Evolutionary conservation across 2,113 vertebrate genomes (phyloP), one percentile per base, ranked within the genome.

Genomic region (Cercopithecus mona): DNA sequence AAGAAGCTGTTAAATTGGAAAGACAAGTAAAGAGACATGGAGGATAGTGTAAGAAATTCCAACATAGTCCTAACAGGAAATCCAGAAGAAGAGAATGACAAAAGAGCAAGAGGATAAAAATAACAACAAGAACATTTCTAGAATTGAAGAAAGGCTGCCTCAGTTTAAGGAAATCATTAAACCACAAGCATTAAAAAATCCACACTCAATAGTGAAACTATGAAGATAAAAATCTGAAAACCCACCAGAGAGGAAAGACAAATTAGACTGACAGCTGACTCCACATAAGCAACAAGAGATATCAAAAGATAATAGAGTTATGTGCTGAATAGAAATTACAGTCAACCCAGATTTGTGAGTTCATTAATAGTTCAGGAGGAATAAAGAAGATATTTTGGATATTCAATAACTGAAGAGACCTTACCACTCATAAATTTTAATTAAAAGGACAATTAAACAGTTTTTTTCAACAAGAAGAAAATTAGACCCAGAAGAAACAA

Each of bases 391-490:
- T 35, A 82, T 57, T 25, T 96, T 27, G 82, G 72, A 73, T 12
- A 45, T 6, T 22, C 0, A 23, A 81, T 72, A 35, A 78, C 57
- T 85, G 43, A 68, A 22, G 72, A 91, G 43, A 72, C 4, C 11
- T 72, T 72, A 35, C 6, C 40, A 45, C 6, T 64, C 35, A 22
- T 40, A 30, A 5, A 64, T 75, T 25, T 92, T 92, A 79, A n/a
- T 57, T 38, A 45, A 88, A 94, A 75, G n/a, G 87, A 48, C 6
- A 59, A 40, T 64, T 35, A 90, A 81, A 72, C 8, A 18, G 22
- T 83, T 92, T 94, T 84, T 5, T 83, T 72, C 12, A 90, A 27
- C 14, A 73, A 72, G 64, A 91, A 93, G 38, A 61, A 86, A 95
- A 73, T 59, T 66, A 2, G 88, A 52, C 17, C 32, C 27, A 66